Conservation (phyloP, 2,797 vertebrate species). For the Chaunax sp. region DNA sequence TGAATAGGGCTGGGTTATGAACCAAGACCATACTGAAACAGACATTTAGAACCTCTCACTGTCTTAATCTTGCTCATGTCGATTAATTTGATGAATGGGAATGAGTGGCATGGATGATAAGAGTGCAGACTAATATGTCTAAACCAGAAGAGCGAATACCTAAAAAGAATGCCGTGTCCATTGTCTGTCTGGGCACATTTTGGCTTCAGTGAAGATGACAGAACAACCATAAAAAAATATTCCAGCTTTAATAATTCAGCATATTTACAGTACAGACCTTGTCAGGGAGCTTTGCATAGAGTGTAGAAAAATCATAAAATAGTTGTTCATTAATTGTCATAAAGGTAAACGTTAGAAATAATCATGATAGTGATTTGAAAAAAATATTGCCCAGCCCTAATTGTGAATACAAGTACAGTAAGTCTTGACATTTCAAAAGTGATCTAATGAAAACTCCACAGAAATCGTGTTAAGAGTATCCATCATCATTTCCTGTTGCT, state of each 20-base stretch:
- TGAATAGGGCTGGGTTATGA: too few species aligned
- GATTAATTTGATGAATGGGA: not conserved
- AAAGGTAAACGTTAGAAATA: not conserved
- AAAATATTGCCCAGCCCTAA: not conserved
- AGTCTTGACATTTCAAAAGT: conserved; percentile 29
- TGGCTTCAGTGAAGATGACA: not conserved
- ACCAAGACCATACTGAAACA: too few species aligned
- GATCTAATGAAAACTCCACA: conserved; percentile 48
- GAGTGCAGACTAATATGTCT: too few species aligned
- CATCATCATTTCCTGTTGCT: conserved; percentile 51
- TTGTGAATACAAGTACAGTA: conserved; percentile 5
- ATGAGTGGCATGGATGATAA: too few species aligned
- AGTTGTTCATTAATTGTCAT: not conserved
- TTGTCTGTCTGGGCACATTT: not conserved
- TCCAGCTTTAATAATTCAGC: too few species aligned
- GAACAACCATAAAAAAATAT: not conserved
- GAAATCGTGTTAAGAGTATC: conserved; percentile 37
- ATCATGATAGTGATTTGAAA: not conserved
- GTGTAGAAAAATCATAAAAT: too few species aligned
- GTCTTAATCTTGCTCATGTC: not conserved
- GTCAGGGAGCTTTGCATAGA: too few species aligned
- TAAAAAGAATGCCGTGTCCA: not conserved
- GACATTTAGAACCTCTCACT: too few species aligned
- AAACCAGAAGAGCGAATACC: not conserved
- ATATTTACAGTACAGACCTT: too few species aligned